A percentile compares a stretch with the other conserved stretches of the same genome.
These are phyloP conservation scores for Sarcophaga rosellei DNA, from an alignment of 2,888 invertebrate species.

Conservation along the genomic window DNA sequence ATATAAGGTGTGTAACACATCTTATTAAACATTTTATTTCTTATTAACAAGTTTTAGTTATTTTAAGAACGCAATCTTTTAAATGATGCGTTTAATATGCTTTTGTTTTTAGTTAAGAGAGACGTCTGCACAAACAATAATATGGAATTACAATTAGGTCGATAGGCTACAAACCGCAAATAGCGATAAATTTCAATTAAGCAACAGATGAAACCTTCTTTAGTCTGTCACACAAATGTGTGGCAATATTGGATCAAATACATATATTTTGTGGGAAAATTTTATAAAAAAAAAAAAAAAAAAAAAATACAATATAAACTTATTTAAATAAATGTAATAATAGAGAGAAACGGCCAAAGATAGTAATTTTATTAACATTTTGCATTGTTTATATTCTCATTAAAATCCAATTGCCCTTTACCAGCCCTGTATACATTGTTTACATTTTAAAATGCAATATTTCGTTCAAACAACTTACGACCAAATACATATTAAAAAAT, in stretches of 20 bases:
- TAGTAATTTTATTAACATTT: too few species aligned
- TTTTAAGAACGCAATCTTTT: too few species aligned
- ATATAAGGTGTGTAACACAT: too few species aligned
- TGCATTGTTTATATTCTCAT: too few species aligned
- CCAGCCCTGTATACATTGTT: too few species aligned
- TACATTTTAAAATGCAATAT: too few species aligned
- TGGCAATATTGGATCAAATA: conserved; percentile 16
- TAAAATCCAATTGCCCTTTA: too few species aligned
- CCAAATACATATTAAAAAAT: too few species aligned
- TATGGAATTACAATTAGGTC: conserved; percentile 19
- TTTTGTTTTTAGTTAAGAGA: not conserved
- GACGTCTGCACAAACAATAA: conserved; percentile 1
- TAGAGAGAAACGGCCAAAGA: not conserved
- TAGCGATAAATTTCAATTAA: conserved; percentile 16
- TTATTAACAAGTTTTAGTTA: too few species aligned
- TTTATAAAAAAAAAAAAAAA: not conserved
- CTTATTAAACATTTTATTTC: too few species aligned
- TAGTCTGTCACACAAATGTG: conserved; percentile 5
- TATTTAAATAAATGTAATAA: not conserved
- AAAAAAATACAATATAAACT: not conserved
- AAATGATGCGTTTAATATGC: not conserved
- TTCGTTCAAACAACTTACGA: too few species aligned
- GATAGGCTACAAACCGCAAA: conserved; percentile 17
- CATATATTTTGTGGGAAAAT: not conserved
- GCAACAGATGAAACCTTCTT: conserved; percentile 18